These are phyloP conservation scores for Sicus ferrugineus DNA, from an alignment of 2,888 invertebrate genomes.

Conservation along the genomic window DNA sequence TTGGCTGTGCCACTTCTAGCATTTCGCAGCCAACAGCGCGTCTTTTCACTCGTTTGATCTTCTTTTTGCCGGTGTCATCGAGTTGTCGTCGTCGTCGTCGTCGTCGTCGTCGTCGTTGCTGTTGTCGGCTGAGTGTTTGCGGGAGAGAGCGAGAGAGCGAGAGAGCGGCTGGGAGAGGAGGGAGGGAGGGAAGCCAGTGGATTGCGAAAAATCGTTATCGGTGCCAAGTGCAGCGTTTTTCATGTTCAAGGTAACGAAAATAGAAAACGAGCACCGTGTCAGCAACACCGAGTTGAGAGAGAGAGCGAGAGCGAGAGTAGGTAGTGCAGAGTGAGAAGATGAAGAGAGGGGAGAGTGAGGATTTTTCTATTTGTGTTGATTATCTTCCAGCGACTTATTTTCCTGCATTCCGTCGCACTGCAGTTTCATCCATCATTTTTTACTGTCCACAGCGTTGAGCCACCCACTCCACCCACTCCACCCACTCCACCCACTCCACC, in stretches of 20 bases:
- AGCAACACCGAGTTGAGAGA: no score
- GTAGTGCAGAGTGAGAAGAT: not conserved
- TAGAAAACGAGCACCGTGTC: not conserved
- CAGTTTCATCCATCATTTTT: no score
- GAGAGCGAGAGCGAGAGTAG: not conserved
- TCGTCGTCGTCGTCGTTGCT: not conserved
- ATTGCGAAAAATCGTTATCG: conserved; percentile 13
- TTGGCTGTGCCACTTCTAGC: no score
- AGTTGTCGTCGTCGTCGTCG: not conserved
- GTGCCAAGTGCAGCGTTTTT: conserved; percentile 42
- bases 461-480: no score
- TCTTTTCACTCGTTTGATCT: no score
- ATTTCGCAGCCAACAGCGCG: no score
- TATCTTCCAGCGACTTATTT: no score
- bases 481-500: no score
- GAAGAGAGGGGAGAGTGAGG: not conserved
- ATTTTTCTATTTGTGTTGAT: no score
- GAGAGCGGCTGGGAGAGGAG: not conserved
- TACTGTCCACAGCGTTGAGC: no score
- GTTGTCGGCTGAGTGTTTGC: not conserved
- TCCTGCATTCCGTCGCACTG: no score
- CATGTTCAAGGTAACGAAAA: conserved; percentile 49
- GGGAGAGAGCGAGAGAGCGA: not conserved
- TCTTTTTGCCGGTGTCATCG: not conserved
- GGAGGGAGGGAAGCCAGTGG: not conserved